Evolutionary conservation across 2,113 vertebrate genomes (phyloP).

Genomic region (Mirounga angustirostris): DNA sequence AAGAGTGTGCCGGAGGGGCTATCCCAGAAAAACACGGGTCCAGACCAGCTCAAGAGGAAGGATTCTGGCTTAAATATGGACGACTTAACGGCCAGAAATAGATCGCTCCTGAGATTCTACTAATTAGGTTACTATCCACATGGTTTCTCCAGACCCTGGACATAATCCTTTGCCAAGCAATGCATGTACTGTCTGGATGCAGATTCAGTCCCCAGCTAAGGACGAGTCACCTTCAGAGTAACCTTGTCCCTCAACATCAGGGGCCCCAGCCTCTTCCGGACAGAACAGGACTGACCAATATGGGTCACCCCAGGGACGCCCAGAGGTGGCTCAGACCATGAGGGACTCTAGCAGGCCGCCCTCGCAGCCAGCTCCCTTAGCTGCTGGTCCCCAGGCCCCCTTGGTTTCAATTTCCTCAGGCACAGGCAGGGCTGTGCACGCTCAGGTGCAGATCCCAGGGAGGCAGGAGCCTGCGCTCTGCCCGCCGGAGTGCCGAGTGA

Average conservation of each 20-base stretch:
- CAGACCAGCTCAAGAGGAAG: neutral
- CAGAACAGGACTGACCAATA: neutral
- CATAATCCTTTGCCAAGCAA: neutral
- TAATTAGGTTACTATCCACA: conserved; percentile 25
- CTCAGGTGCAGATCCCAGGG: accelerated
- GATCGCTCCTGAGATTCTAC: neutral
- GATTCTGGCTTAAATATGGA: neutral
- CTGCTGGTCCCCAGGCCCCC: accelerated
- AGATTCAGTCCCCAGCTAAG: neutral
- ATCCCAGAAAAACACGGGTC: neutral
- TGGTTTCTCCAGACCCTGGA: conserved; percentile 24
- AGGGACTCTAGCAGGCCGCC: neutral
- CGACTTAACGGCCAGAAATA: neutral
- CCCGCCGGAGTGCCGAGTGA: accelerated
- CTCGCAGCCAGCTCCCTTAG: neutral
- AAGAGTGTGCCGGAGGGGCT: neutral
- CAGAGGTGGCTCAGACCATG: neutral
- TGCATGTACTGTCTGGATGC: neutral
- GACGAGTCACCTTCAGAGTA: neutral
- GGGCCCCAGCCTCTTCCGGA: neutral
- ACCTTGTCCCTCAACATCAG: neutral
- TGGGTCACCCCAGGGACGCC: neutral
- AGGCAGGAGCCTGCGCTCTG: neutral
- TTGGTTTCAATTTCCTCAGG: neutral
- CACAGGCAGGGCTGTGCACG: neutral